Evolutionary conservation across 2,797 vertebrate species (phyloP).

Genomic region (Melanotaenia pygmaea): DNA sequence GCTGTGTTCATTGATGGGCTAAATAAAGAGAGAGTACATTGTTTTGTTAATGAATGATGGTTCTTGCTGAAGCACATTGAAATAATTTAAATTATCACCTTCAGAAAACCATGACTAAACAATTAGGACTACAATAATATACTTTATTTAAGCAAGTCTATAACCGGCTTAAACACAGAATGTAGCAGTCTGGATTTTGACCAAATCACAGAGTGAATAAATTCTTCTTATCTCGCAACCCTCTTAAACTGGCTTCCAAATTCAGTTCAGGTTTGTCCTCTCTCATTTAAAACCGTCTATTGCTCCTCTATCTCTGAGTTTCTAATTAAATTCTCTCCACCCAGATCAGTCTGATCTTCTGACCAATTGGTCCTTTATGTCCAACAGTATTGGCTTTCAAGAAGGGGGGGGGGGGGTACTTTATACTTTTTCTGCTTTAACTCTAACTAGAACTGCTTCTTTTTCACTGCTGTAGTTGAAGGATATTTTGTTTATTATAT

Average conservation of each 20-base stretch:
- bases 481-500: too few relatives aligned
- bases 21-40: slow-evolving; percentile 18
- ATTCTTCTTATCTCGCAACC: not conserved
- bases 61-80: not conserved
- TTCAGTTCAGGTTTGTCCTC: not conserved
- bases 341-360: slow-evolving; percentile 1
- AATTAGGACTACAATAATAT: slow-evolving; percentile 4
- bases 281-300: not conserved
- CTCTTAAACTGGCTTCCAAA: not conserved
- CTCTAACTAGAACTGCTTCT: too few relatives aligned
- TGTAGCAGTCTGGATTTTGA: not conserved
- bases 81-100: slow-evolving; percentile 4
- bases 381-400: not conserved
- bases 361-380: not conserved
- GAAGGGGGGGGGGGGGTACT: not conserved
- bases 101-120: slow-evolving; percentile 15
- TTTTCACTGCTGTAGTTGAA: too few relatives aligned
- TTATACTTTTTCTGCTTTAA: too few relatives aligned
- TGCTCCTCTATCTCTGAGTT: not conserved
- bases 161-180: not conserved
- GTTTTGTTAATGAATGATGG: slow-evolving; percentile 3
- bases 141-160: not conserved
- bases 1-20: slow-evolving; percentile 4
- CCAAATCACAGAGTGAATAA: not conserved
- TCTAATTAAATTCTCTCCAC: not conserved